Base-by-base conservation (phyloP, 2,797 vertebrate genomes). In the Hypotaenidia philippensis region DNA sequence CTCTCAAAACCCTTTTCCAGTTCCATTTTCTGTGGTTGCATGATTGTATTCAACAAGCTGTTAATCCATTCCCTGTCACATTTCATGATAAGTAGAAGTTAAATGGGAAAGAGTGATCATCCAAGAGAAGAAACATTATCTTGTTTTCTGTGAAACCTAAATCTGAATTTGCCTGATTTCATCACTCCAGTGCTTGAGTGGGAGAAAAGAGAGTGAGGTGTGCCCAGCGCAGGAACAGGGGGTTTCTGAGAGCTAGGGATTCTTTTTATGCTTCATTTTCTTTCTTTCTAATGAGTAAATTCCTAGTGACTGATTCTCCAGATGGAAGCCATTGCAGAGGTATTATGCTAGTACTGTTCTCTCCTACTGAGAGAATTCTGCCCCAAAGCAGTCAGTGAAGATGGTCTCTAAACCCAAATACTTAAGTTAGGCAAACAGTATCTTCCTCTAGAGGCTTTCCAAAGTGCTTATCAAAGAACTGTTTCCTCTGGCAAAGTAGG, bases 61-160 rank as follows among this genome's bases (percentile, higher is more conserved):
- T 61, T 96, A 92, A 91, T 93, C 64, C 65, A 50, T 47, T 26
- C 6, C 55, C 44, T 55, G 66, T 57, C 81, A 77, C 23, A 75
- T 77, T 89, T 77, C 2, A 3, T 70, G 80, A 87, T 84, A 89
- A 87, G n/a, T 52, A 83, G 52, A 92, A 85, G 65, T 60, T 80
- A 78, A 87, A 84, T 18, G 49, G 56, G 44, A 85, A 94, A 76
- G 50, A 92, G 7, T 34, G 27, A 68, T n/a, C 9, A 74, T 82
- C 63, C 72, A 85, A 95, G 82, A 68, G 75, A 84, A 68, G 75
- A 92, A 91, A 92, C 87, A 87, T 81, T 63, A 36, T 23, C 44
- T 84, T 82, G 14, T 93, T 93, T 89, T 91, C 36, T 49, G 4
- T 74, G 64, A 57, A 97, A 74, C 13, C 41, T 68, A 90, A 89